A percentile compares a stretch with the other conserved stretches of the same genome.
phyloP scores from a whole-genome alignment of 1,140 invertebrate genomes.

The Saccostrea echinata region DNA sequence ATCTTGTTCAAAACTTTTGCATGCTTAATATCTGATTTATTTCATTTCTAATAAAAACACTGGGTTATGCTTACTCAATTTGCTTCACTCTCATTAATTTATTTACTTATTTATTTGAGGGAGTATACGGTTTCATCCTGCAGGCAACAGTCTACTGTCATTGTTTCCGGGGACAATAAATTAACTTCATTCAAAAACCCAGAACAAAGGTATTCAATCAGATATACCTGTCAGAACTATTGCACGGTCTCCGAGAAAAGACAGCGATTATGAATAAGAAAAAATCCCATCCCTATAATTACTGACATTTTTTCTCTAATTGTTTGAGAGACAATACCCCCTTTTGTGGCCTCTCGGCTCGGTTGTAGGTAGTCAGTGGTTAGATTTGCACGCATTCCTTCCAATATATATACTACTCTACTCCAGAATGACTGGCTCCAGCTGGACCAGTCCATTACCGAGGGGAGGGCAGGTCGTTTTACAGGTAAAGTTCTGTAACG shows the following conservation, averaged over 20 bases:
- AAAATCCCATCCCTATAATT: background rate
- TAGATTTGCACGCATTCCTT: conserved; percentile 12
- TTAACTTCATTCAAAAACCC: too few relatives aligned
- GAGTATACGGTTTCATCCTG: too few relatives aligned
- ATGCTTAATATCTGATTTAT: too few relatives aligned
- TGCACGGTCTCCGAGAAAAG: background rate
- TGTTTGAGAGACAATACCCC: conserved; percentile 17
- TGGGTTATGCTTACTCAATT: too few relatives aligned
- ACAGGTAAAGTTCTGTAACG: conserved; percentile 34
- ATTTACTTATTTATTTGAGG: too few relatives aligned
- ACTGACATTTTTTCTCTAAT: background rate
- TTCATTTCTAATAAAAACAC: too few relatives aligned
- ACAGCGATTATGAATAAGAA: background rate
- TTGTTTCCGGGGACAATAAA: too few relatives aligned
- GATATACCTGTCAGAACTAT: too few relatives aligned
- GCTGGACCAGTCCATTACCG: conserved; percentile 43
- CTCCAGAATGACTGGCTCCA: conserved; percentile 49
- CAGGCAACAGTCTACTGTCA: too few relatives aligned
- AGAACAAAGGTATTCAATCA: too few relatives aligned
- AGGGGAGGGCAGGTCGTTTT: conserved; percentile 46
- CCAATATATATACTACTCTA: conserved; percentile 23
- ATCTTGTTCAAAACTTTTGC: too few relatives aligned
- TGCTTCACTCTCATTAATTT: too few relatives aligned
- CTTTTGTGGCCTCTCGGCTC: background rate
- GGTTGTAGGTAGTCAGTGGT: background rate